phyloP scores from a whole-genome alignment of 1,140 invertebrate genomes.

The Saccostrea cuccullata region DNA sequence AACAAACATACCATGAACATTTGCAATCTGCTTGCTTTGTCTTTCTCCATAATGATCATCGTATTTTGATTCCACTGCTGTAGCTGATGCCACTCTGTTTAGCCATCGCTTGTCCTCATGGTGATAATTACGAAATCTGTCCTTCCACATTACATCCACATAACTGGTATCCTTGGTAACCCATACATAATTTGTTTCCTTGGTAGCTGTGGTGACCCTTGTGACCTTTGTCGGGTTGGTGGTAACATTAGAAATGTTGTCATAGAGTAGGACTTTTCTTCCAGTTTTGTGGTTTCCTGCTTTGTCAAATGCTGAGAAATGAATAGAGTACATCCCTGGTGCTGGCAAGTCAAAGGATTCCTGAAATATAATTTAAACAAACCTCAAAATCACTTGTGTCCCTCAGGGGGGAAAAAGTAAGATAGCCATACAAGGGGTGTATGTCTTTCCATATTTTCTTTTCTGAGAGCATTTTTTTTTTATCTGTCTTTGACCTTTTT shows the following conservation, averaged over 20 bases:
- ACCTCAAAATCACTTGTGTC: neutral
- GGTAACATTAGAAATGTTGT: conserved; percentile 48
- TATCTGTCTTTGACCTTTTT: no score
- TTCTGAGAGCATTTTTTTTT: no score
- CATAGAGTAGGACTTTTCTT: conserved; percentile 53
- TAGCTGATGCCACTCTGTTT: conserved; percentile 35
- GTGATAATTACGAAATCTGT: conserved; percentile 54
- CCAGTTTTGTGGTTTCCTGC: conserved; percentile 58
- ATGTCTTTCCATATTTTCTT: no score
- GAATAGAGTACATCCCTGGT: conserved; percentile 54
- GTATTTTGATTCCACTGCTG: conserved; percentile 40
- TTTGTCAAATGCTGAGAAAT: conserved; percentile 59
- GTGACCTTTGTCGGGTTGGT: neutral
- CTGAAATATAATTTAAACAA: conserved; percentile 37
- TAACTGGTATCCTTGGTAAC: conserved; percentile 42
- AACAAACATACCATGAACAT: conserved; percentile 54
- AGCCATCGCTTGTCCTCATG: conserved; percentile 58
- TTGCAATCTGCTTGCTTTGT: conserved; percentile 40
- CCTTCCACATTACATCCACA: conserved; percentile 52
- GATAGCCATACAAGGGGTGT: no score
- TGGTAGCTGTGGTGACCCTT: conserved; percentile 46
- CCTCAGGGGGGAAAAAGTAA: no score
- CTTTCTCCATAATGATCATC: conserved; percentile 60
- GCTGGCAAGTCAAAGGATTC: conserved; percentile 36
- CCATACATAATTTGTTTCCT: conserved; percentile 34